Evolutionary conservation across 2,888 invertebrate species (phyloP), one percentile per base, ranked within the genome.

Genomic region (Campaea margaritaria): DNA sequence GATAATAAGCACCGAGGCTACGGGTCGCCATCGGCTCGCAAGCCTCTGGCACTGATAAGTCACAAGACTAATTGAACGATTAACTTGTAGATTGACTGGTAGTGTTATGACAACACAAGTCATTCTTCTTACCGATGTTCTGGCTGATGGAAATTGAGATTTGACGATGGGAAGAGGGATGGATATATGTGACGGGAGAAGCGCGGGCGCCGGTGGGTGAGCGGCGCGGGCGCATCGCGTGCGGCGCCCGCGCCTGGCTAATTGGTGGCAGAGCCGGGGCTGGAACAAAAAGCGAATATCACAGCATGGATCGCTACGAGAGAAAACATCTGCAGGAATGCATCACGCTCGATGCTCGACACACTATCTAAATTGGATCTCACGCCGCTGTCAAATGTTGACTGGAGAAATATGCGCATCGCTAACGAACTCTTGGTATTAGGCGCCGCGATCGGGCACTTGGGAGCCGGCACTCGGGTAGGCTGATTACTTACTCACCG

Each of bases 311-410:
- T 43, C 52, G 14, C 41, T 14, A 14, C 16, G 31, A 44, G 52
- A 58, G 64, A 68, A 68, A 64, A 58, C 62, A 31, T 44, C 49
- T 43, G 51, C 52, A 46, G 63, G 58, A 67, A 66, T 68, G 65
- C 61, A 50, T 50, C 43, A 11, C 60, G 41, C 42, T 36, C 42
- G 36, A 21, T 39, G 14, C 49, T 44, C 31, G 42, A 28, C 16
- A 12, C 10, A 45, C 52, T 46, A 67, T 69, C 62, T 67, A 49
- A 64, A 62, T 63, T 59, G 43, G 52, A 62, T 63, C 61, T 63
- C 57, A 36, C 51, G 39, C 46, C 55, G 62, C 62, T 64, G 58
- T 64, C 66, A 62, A 66, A 68, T 43, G 45, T 45, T 62, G 57
- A 65, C 51, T 56, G 10, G 54, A 59, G 53, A 59, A 61, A 57